Evolutionary conservation across 2,797 vertebrate species (phyloP).

Genomic region (Pangasius krempfi): DNA sequence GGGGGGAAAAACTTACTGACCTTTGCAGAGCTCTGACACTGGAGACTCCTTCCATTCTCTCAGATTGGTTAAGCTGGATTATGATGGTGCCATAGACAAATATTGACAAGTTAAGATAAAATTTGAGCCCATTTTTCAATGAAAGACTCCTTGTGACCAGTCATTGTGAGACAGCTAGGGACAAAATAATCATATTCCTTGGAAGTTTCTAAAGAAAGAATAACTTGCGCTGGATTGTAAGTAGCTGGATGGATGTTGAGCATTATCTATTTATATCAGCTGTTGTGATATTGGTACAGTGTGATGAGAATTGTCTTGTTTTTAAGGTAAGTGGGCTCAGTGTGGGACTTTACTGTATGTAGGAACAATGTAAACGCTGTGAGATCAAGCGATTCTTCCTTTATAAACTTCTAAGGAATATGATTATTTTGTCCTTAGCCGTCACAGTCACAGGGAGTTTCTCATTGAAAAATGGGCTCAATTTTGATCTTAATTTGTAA

Average conservation of each 20-base stretch:
- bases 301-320: background rate
- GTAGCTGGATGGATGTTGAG: background rate
- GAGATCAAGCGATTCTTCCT: background rate
- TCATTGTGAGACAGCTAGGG: background rate
- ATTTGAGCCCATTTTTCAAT: background rate
- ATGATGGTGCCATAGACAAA: background rate
- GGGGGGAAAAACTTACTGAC: background rate
- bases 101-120: background rate
- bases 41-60: conserved; percentile 4
- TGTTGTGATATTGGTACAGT: background rate
- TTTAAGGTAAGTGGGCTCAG: background rate
- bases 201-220: background rate
- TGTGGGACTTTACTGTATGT: background rate
- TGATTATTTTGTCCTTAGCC: background rate
- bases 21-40: background rate
- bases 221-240: background rate
- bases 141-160: background rate
- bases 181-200: background rate
- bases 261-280: background rate
- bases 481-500: background rate
- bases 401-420: background rate
- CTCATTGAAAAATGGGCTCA: no score
- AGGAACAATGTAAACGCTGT: background rate
- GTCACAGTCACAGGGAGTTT: background rate
- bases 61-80: background rate